These are phyloP conservation scores for Myoxocephalus aenaeus DNA, from an alignment of 2,797 vertebrate genomes.

Conservation along the genomic window DNA sequence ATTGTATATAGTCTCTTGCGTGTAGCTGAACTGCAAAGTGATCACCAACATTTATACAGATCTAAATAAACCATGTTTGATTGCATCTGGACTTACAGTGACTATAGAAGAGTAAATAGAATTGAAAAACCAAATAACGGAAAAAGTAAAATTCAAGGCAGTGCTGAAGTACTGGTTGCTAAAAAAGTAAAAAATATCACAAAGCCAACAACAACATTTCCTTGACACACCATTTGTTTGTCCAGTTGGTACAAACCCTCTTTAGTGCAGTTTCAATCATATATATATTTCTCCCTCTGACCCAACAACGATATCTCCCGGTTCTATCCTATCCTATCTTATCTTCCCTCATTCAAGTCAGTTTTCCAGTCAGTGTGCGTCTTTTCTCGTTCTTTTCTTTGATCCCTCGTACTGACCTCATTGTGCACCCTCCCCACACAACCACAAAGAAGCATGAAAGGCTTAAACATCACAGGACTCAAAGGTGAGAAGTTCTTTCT, in stretches of 20 bases:
- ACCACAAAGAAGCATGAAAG: constrained; percentile 85
- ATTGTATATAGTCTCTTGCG: constrained; percentile 82
- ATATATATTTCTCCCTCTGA: constrained; percentile 80
- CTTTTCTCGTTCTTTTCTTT: constrained; percentile 79
- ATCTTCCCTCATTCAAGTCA: constrained; percentile 82
- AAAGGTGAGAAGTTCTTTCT: constrained; percentile 85
- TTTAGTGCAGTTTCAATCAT: constrained; percentile 86
- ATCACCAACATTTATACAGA: constrained; percentile 83
- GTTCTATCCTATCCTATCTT: constrained; percentile 63
- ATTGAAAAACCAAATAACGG: constrained; percentile 76
- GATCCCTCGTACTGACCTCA: constrained; percentile 81
- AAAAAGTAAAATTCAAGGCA: constrained; percentile 86
- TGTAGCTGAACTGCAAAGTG: constrained; percentile 81
- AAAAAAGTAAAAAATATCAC: constrained; percentile 87
- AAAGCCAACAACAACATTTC: constrained; percentile 84
- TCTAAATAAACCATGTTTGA: constrained; percentile 82
- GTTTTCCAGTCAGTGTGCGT: constrained; percentile 84
- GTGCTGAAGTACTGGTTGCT: constrained; percentile 88
- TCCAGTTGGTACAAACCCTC: constrained; percentile 83
- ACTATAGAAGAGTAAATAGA: constrained; percentile 84
- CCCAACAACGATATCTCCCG: constrained; percentile 72
- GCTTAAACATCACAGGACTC: constrained; percentile 84
- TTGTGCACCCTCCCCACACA: constrained; percentile 83
- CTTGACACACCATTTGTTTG: constrained; percentile 82
- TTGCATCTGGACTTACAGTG: constrained; percentile 88